These are phyloP conservation scores for Hermetia illucens DNA, from an alignment of 1,140 invertebrate genomes.

Conservation along the genomic window DNA sequence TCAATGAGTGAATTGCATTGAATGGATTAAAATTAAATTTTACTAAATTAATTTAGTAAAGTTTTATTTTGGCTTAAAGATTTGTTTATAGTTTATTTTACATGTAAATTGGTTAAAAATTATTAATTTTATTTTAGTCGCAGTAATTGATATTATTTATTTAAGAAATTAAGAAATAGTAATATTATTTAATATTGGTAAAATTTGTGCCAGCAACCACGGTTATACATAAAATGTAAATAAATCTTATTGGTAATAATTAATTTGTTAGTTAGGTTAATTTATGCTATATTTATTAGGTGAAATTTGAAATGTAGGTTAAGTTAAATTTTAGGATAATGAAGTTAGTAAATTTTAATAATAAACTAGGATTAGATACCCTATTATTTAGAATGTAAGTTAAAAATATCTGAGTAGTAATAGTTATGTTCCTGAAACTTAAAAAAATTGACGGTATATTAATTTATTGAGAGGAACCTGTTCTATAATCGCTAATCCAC, in stretches of 20 bases:
- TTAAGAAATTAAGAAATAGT: conserved; percentile 31
- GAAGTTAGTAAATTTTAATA: conserved; percentile 15
- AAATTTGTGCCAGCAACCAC: conserved; percentile 22
- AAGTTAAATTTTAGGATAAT: conserved; percentile 14
- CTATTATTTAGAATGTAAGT: conserved; percentile 35
- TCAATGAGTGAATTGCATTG: conserved; percentile 3
- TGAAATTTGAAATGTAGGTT: conserved; percentile 18
- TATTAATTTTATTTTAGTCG: conserved; percentile 8
- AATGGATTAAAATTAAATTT: conserved; percentile 8
- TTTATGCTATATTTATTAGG: conserved; percentile 15
- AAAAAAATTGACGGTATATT: conserved; percentile 40
- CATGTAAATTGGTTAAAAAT: conserved; percentile 25
- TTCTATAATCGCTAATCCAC: conserved; percentile 38
- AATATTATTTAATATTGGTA: conserved; percentile 16
- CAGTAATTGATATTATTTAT: conserved; percentile 24
- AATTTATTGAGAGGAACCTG: conserved; percentile 39
- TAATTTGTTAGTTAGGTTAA: too few species aligned
- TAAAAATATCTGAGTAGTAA: conserved; percentile 29
- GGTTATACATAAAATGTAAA: conserved; percentile 17
- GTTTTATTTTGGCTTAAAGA: conserved; percentile 19
- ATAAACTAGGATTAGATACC: conserved; percentile 46
- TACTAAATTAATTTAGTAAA: conserved; percentile 9
- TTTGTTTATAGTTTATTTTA: conserved; percentile 13
- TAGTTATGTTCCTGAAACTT: conserved; percentile 37
- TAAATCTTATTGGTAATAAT: conserved; percentile 16